These are phyloP conservation scores for Podotricha telesiphe DNA, from an alignment of 2,888 invertebrate genomes.

Conservation along the genomic window DNA sequence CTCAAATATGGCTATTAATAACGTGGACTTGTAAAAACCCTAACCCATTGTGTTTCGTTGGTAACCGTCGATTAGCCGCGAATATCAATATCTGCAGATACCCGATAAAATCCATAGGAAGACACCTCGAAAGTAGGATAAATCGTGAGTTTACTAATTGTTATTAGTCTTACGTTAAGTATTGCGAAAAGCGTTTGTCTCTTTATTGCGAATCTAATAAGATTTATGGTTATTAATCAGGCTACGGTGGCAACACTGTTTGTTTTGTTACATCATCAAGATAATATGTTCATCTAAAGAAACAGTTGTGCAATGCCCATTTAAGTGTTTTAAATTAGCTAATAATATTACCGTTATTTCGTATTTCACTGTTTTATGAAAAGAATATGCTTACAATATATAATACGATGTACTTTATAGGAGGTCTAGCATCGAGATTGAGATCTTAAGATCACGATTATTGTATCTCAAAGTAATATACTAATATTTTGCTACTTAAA, in stretches of 20 bases:
- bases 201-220: slow-evolving; percentile 68
- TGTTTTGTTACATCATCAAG: slow-evolving; percentile 69
- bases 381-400: slow-evolving; percentile 26
- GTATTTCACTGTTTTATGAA: slow-evolving; percentile 2
- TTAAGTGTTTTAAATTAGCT: slow-evolving; percentile 68
- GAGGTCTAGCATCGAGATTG: background rate
- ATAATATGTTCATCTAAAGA: slow-evolving; percentile 68
- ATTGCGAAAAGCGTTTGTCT: slow-evolving; percentile 74
- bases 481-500: background rate
- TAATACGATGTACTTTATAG: background rate
- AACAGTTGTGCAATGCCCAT: slow-evolving; percentile 64
- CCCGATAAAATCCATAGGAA: slow-evolving; percentile 71
- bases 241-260: slow-evolving; percentile 59
- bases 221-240: slow-evolving; percentile 72
- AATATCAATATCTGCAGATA: slow-evolving; percentile 71
- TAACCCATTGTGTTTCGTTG: slow-evolving; percentile 45
- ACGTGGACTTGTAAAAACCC: slow-evolving; percentile 36
- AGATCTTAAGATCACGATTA: background rate
- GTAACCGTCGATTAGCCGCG: slow-evolving; percentile 55
- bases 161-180: slow-evolving; percentile 71
- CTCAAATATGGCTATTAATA: slow-evolving; percentile 40
- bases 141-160: slow-evolving; percentile 79
- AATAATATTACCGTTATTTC: slow-evolving; percentile 53
- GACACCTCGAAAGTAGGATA: slow-evolving; percentile 74
- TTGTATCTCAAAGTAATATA: background rate